Base-by-base conservation (phyloP, 2,113 vertebrate genomes). In the Pyxicephalus adspersus region DNA sequence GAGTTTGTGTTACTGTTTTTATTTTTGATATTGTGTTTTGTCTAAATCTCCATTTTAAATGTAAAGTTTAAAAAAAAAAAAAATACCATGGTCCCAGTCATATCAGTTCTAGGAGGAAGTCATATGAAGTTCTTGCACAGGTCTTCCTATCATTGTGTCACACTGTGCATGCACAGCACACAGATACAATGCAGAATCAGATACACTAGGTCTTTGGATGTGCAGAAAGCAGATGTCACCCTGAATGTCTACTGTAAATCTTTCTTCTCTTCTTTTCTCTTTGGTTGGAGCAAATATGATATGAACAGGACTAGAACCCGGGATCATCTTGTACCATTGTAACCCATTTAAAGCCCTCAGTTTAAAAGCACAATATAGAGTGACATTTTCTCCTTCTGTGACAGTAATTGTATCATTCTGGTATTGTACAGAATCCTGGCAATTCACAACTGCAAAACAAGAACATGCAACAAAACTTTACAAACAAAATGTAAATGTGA, bases 131-230 rank as follows among this genome's bases (percentile, higher is more conserved):
- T 34, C 31, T 34, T 34, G 31, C 31, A 34, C 31, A 34, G 3
- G 31, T 34, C 3, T 34, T 34, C 31, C 31, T 34, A 34, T 34
- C 6, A 6, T 34, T 34, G 31, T 34, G n/a, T n/a, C n/a, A n/a
- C n/a, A n/a, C n/a, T n/a, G n/a, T n/a, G n/a, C n/a, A 9, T 61
- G 22, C 55, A 75, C n/a, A 25, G 72, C 72, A 75, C 72, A 75
- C 29, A 38, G 34, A 75, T 75, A 75, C 28, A 61, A 2, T 38
- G 72, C 57, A 25, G 55, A 75, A 31, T 75, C 72, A 57, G 23
- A 58, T 20, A 50, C 54, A 58, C 54, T 19, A 19, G n/a, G 29
- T n/a, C 16, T 34, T 5, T 2, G 38, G 15, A 38, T 23, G 72
- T 75, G 34, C 34, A 75, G 57, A 61, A 16, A 38, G 34, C 31